Base-by-base conservation (phyloP, 2,797 vertebrate genomes). In the Rhynchonycteris naso region DNA sequence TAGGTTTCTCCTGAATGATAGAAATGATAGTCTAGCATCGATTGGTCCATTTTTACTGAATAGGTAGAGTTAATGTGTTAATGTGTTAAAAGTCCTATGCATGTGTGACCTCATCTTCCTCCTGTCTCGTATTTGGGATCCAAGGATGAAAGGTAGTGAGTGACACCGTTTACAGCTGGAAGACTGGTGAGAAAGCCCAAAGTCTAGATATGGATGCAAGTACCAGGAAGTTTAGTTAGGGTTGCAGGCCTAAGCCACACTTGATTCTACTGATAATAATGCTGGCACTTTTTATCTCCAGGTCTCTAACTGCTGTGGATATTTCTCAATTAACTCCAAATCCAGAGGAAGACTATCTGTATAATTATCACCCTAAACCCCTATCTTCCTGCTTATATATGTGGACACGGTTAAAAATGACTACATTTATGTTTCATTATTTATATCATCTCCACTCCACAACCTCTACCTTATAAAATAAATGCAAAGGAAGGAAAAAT, bases 381-480 rank as follows among this genome's bases (percentile, higher is more conserved):
- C 4, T 7, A 79, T 93, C 24, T 61, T 58, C 43, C 24, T 88
- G 13, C 50, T 26, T 71, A 16, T 66, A 22, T n/a, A 74, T 35
- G 30, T 30, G 56, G n/a, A 12, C 50, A 88, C 54, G 66, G 15
- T 82, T 65, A 88, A 54, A 68, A 72, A 7, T 84, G 47, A 58
- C 43, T 56, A 38, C 5, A 54, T 68, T 68, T 68, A 54, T 78
- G 43, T 61, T 92, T 84, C 43, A 74, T 61, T 79, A 56, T 54
- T 83, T 71, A 15, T 59, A 47, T 83, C 50, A 14, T 88, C 22
- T 71, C 52, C 1, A 66, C 30, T 88, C 16, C 28, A 13, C 26
- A 95, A 86, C 12, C 26, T 82, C 66, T 78, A 76, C 52, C 28
- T 63, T 69, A 16, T 76, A 76, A 94, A 94, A 89, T 76, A 91